Evolutionary conservation across 2,888 invertebrate species (phyloP).

Genomic region (Pachydiplax longipennis): DNA sequence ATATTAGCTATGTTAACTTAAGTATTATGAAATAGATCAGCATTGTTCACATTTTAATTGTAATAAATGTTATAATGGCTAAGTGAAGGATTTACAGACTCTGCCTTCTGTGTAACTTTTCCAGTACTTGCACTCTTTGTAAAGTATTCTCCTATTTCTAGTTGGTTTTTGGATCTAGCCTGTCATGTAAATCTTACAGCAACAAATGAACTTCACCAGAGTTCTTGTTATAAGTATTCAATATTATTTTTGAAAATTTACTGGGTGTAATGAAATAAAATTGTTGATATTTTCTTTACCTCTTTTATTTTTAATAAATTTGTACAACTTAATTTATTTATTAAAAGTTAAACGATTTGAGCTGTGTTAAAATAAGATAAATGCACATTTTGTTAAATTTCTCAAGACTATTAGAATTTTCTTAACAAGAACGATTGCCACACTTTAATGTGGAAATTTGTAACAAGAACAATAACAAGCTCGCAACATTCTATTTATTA

Average conservation of each 20-base stretch:
- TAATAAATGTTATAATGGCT: background rate
- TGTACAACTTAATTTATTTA: background rate
- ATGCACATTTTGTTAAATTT: background rate
- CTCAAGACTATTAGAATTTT: background rate
- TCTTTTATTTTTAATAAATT: background rate
- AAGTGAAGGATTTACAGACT: background rate
- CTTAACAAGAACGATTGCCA: background rate
- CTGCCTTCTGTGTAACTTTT: background rate
- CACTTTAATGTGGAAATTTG: background rate
- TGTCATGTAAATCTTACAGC: background rate
- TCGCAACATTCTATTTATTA: background rate
- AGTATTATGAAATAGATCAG: background rate
- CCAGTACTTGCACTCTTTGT: background rate
- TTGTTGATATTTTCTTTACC: constrained; percentile 17
- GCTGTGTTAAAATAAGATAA: background rate
- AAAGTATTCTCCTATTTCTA: constrained; percentile 1
- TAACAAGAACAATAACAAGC: background rate
- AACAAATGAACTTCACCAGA: background rate
- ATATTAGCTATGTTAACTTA: background rate
- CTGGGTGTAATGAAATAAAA: constrained; percentile 33
- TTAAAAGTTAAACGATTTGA: background rate
- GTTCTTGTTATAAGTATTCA: constrained; percentile 16
- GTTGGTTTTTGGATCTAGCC: constrained; percentile 23
- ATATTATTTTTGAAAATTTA: constrained; percentile 27
- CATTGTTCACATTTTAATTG: background rate